A percentile compares a stretch with the other conserved stretches of the same genome.
These are phyloP conservation scores for Polia nebulosa DNA, from an alignment of 2,888 invertebrate genomes.

Conservation along the genomic window DNA sequence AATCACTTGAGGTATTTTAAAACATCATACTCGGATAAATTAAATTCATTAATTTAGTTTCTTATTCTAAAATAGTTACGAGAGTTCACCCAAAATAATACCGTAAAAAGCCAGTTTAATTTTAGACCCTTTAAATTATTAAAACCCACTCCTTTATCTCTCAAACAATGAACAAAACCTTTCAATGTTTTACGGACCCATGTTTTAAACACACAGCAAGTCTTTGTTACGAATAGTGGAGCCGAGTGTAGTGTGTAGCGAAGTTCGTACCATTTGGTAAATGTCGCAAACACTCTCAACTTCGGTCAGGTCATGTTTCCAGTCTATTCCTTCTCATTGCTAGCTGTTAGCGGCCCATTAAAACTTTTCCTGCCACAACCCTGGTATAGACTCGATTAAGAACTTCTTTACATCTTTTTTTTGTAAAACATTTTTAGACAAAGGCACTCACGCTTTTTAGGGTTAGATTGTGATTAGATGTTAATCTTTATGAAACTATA, in stretches of 20 bases:
- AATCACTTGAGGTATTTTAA: too few species aligned
- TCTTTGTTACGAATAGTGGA: slow-evolving; percentile 47
- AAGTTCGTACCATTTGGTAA: slow-evolving; percentile 44
- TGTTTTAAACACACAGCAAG: slow-evolving; percentile 39
- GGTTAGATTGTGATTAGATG: background rate
- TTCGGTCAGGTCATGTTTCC: slow-evolving; percentile 26
- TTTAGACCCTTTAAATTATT: slow-evolving; percentile 28
- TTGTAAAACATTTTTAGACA: slow-evolving; percentile 55
- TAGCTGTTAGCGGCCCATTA: slow-evolving; percentile 72
- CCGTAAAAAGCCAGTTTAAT: background rate
- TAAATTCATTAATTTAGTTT: background rate
- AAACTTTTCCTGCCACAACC: slow-evolving; percentile 71
- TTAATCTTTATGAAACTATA: slow-evolving; percentile 6
- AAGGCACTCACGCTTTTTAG: slow-evolving; percentile 12
- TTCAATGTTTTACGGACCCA: slow-evolving; percentile 9
- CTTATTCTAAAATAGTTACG: background rate
- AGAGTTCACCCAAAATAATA: background rate
- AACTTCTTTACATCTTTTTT: slow-evolving; percentile 74
- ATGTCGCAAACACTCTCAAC: slow-evolving; percentile 35
- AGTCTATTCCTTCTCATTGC: slow-evolving; percentile 25
- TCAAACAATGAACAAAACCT: slow-evolving; percentile 33
- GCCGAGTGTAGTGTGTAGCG: slow-evolving; percentile 8
- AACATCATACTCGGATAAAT: too few species aligned
- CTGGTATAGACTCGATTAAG: slow-evolving; percentile 66
- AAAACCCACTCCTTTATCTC: slow-evolving; percentile 13